These are phyloP conservation scores for Yoshiicerus persimilis DNA, from an alignment of 1,140 invertebrate genomes.

Conservation along the genomic window DNA sequence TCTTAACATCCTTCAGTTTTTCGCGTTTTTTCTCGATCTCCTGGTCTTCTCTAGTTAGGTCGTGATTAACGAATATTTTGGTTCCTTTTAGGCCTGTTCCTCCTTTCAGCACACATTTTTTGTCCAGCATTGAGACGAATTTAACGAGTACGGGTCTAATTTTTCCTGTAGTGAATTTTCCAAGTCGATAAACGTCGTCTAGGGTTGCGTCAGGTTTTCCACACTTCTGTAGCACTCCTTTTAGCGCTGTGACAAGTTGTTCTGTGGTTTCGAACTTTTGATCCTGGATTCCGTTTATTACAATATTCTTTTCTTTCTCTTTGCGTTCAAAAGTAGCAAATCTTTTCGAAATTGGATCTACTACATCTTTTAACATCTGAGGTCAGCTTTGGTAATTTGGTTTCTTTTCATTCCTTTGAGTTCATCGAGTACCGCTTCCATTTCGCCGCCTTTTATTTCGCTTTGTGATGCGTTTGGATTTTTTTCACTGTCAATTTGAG, in stretches of 20 bases:
- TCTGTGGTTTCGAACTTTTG: not conserved
- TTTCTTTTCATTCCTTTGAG: too few species aligned
- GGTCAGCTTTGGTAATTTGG: too few species aligned
- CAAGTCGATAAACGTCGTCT: not conserved
- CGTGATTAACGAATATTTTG: not conserved
- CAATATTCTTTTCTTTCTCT: not conserved
- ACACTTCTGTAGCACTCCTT: not conserved
- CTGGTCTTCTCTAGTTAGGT: not conserved
- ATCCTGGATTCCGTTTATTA: not conserved
- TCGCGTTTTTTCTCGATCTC: not conserved
- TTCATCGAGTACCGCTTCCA: too few species aligned
- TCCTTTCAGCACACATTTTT: not conserved
- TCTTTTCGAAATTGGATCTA: not conserved
- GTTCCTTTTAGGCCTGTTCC: not conserved
- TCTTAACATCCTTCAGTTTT: not conserved
- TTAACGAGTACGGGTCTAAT: not conserved
- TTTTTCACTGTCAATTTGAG: too few species aligned
- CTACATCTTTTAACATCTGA: too few species aligned
- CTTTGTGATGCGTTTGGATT: too few species aligned
- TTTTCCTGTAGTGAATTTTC: not conserved
- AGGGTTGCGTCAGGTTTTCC: not conserved
- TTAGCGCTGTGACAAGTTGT: not conserved
- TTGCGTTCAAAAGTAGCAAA: not conserved
- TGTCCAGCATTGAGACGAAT: not conserved
- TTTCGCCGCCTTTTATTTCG: too few species aligned